A percentile compares a stretch with the other conserved stretches of the same genome.
Evolutionary conservation across 2,888 invertebrate genomes (phyloP).

Genomic region (Erebia ligea): DNA sequence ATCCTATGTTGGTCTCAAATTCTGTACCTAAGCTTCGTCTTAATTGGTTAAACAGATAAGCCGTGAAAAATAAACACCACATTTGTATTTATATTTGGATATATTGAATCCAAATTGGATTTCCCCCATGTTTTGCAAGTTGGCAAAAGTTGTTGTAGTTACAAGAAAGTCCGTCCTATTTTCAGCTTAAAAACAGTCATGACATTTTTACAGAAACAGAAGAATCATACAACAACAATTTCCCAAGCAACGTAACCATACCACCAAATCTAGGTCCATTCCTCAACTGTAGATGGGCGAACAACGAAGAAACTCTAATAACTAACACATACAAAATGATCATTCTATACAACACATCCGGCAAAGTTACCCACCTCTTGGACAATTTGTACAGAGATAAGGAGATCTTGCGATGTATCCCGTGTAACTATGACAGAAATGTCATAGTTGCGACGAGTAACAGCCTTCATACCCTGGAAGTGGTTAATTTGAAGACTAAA

Average conservation of each 20-base stretch:
- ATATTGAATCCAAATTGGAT: no score
- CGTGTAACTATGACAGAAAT: constrained; percentile 66
- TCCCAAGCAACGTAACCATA: constrained; percentile 59
- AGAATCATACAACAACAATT: constrained; percentile 63
- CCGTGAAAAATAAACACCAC: no score
- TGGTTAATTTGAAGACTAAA: constrained; percentile 62
- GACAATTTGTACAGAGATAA: constrained; percentile 61
- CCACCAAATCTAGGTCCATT: constrained; percentile 59
- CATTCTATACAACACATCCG: constrained; percentile 62
- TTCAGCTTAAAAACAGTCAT: neutral
- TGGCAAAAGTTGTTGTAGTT: no score
- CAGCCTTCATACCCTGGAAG: constrained; percentile 54
- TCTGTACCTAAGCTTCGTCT: no score
- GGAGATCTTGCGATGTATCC: constrained; percentile 61
- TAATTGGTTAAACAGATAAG: no score
- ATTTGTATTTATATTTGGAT: no score
- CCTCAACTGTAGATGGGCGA: constrained; percentile 70
- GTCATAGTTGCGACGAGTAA: constrained; percentile 58
- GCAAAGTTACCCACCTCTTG: constrained; percentile 55
- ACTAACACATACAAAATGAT: constrained; percentile 67
- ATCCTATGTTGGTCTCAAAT: no score
- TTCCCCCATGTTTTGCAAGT: no score
- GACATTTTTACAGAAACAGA: constrained; percentile 59
- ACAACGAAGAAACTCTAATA: constrained; percentile 62
- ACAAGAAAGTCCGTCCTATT: no score